A percentile compares a stretch with the other conserved stretches of the same genome.
These are phyloP conservation scores for Pteropus alecto DNA, from an alignment of 2,113 vertebrate species.

Conservation along the genomic window DNA sequence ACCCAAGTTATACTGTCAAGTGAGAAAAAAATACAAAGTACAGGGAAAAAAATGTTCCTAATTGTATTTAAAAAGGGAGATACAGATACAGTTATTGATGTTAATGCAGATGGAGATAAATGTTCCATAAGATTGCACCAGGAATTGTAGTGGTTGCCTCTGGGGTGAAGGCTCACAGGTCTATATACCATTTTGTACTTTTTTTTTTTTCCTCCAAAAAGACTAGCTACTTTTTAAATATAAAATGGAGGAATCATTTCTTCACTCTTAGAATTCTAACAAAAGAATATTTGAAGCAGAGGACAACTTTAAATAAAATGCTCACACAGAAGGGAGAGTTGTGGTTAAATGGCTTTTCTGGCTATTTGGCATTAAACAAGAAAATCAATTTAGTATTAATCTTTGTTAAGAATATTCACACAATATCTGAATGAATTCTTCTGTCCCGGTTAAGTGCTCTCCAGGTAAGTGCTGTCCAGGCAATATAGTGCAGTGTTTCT, in stretches of 20 bases:
- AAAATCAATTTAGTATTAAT: neutral
- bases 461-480: neutral
- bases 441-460: too few relatives aligned
- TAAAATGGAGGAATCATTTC: neutral
- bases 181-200: neutral
- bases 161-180: neutral
- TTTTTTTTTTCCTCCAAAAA: neutral
- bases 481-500: neutral
- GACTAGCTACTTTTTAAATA: neutral
- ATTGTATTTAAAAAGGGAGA: neutral
- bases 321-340: neutral
- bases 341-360: neutral
- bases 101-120: neutral
- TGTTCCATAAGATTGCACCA: neutral
- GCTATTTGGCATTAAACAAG: neutral
- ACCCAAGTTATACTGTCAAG: neutral
- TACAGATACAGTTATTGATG: neutral
- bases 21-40: neutral
- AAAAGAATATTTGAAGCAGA: neutral
- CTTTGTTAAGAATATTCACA: neutral
- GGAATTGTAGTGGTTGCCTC: neutral
- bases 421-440: neutral
- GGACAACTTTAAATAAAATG: neutral
- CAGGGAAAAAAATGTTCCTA: neutral
- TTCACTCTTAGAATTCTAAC: conserved; percentile 15